phyloP scores from a whole-genome alignment of 2,888 invertebrate species.

The Drosophila diplacantha region DNA sequence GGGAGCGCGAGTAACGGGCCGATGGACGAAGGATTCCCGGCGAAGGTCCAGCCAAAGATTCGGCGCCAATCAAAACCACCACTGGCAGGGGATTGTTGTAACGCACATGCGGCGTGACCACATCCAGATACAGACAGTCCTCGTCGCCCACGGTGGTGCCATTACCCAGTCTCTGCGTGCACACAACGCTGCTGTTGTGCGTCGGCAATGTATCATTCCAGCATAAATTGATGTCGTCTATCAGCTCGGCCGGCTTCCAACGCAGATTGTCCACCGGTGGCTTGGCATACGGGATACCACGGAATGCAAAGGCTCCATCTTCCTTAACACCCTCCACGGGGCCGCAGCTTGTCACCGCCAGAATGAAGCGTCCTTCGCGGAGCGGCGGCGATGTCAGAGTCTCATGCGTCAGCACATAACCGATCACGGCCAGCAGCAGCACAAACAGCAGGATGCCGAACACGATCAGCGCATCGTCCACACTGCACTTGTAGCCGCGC shows the following conservation, averaged over 20 bases:
- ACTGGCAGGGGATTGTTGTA: conserved; percentile 89
- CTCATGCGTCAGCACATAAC: conserved; percentile 82
- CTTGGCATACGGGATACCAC: conserved; percentile 88
- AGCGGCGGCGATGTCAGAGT: conserved; percentile 81
- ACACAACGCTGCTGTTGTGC: conserved; percentile 83
- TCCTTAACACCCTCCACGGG: conserved; percentile 87
- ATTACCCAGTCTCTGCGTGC: conserved; percentile 84
- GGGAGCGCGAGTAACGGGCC: conserved; percentile 85
- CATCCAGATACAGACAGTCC: conserved; percentile 89
- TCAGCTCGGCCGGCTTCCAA: conserved; percentile 84
- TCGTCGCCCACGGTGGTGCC: conserved; percentile 85
- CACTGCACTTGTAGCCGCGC: conserved; percentile 83
- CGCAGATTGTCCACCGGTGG: conserved; percentile 84
- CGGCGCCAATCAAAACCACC: conserved; percentile 88
- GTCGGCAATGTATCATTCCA: conserved; percentile 87
- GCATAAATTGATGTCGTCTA: conserved; percentile 84
- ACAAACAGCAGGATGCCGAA: conserved; percentile 81
- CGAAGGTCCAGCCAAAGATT: conserved; percentile 86
- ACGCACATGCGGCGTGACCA: conserved; percentile 88
- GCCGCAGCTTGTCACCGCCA: conserved; percentile 87
- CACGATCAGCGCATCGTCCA: conserved; percentile 81
- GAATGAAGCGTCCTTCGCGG: conserved; percentile 85
- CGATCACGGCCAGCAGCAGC: conserved; percentile 81
- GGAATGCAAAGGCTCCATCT: conserved; percentile 88
- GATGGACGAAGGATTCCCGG: conserved; percentile 86